These are phyloP conservation scores for Arrhamphus sclerolepis DNA, from an alignment of 2,797 vertebrate species.

Conservation along the genomic window DNA sequence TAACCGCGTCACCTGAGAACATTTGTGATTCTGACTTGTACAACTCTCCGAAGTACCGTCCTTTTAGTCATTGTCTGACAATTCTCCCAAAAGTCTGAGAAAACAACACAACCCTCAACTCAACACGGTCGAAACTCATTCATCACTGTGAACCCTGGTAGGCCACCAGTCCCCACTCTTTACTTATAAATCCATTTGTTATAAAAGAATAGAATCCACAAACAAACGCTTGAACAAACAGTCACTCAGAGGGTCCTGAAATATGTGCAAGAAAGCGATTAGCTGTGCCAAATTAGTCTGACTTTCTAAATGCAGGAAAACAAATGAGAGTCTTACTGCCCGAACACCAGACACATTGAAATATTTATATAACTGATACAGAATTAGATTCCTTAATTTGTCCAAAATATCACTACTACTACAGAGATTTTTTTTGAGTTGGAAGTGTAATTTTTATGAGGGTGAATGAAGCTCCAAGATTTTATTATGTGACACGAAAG, in stretches of 20 bases:
- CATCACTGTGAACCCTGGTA: constrained; percentile 46
- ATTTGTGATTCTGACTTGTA: constrained; percentile 31
- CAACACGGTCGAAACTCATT: constrained; percentile 67
- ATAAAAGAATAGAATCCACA: constrained; percentile 54
- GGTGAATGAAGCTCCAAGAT: not conserved
- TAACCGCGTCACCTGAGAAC: not conserved
- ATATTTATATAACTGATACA: constrained; percentile 47
- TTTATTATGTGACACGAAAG: constrained; percentile 23
- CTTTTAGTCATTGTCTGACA: constrained; percentile 58
- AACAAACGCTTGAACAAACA: constrained; percentile 42
- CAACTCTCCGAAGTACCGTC: constrained; percentile 34
- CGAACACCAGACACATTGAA: constrained; percentile 27
- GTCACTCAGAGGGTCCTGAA: constrained; percentile 36
- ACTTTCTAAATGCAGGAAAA: constrained; percentile 49
- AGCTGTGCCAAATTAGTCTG: constrained; percentile 37
- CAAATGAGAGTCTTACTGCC: constrained; percentile 43
- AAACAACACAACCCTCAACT: constrained; percentile 74
- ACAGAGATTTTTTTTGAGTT: constrained; percentile 7
- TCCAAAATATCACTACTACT: constrained; percentile 15
- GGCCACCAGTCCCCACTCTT: constrained; percentile 43
- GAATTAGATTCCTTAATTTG: constrained; percentile 18
- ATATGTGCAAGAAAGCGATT: constrained; percentile 39
- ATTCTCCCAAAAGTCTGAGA: constrained; percentile 43
- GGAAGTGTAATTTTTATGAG: constrained; percentile 31
- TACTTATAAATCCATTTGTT: constrained; percentile 62